Evolutionary conservation across 2,888 invertebrate species (phyloP).

Genomic region (Papilio gigon): DNA sequence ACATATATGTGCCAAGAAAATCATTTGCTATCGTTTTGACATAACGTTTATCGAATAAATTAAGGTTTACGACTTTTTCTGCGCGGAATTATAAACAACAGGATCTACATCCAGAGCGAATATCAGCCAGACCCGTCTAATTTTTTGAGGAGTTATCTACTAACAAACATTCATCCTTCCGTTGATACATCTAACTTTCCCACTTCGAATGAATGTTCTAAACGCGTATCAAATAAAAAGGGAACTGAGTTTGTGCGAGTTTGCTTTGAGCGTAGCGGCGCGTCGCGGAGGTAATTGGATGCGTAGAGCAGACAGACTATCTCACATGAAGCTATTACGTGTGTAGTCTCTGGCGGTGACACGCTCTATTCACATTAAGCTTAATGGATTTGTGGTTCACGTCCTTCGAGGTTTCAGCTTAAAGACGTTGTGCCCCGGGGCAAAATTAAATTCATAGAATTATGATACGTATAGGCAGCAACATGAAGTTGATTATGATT

Average conservation of each 20-base stretch:
- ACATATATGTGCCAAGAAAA: neutral
- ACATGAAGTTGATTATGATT: conserved; percentile 44
- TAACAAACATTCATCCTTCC: too few relatives aligned
- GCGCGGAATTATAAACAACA: too few relatives aligned
- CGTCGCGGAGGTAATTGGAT: conserved; percentile 23
- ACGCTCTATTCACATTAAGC: conserved; percentile 34
- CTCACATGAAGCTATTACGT: conserved; percentile 16
- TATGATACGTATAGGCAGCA: neutral
- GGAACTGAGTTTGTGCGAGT: conserved; percentile 4
- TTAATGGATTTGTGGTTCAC: conserved; percentile 29
- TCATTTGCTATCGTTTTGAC: neutral
- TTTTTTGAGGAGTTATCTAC: too few relatives aligned
- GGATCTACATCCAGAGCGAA: too few relatives aligned
- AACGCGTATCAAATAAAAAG: neutral
- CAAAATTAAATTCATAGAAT: conserved; percentile 26
- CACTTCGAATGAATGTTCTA: neutral
- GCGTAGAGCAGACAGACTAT: conserved; percentile 15
- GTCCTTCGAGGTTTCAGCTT: conserved; percentile 17
- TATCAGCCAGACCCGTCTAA: too few relatives aligned
- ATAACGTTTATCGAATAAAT: neutral
- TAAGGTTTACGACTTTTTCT: too few relatives aligned
- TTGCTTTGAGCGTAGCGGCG: neutral
- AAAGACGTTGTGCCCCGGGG: conserved; percentile 1
- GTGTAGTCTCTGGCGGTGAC: conserved; percentile 34
- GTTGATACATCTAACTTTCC: too few relatives aligned